These are phyloP conservation scores for Lepidurus couesii DNA, from an alignment of 1,140 invertebrate species.

Conservation along the genomic window DNA sequence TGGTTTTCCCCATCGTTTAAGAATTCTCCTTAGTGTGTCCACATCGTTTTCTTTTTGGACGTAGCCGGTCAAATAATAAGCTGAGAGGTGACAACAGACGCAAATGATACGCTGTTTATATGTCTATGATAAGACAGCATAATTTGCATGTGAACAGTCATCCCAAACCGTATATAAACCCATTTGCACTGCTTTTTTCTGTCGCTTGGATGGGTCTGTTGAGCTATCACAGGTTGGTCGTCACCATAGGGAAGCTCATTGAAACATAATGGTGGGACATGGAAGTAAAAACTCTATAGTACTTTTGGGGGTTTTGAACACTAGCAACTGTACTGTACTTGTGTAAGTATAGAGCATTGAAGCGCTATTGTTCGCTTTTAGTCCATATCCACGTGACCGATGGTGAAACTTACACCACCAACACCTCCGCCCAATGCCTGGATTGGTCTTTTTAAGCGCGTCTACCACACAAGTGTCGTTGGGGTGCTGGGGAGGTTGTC, in stretches of 20 bases:
- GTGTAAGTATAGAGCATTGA: not conserved
- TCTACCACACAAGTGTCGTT: too few species aligned
- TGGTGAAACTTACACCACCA: slow-evolving; percentile 3
- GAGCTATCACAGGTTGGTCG: slow-evolving; percentile 15
- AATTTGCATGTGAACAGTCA: slow-evolving; percentile 3
- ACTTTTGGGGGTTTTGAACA: not conserved
- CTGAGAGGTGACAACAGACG: too few species aligned
- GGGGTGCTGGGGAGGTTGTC: too few species aligned
- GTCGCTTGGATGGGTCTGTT: not conserved
- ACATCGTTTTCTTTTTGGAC: too few species aligned
- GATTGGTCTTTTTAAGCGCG: too few species aligned
- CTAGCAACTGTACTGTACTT: not conserved
- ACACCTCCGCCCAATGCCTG: not conserved
- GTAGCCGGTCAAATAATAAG: too few species aligned
- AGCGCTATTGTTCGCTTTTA: not conserved
- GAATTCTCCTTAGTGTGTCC: too few species aligned
- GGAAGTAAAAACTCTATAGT: not conserved
- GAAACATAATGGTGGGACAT: slow-evolving; percentile 7
- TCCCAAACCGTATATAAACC: not conserved
- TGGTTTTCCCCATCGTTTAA: too few species aligned
- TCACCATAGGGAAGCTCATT: slow-evolving; percentile 9
- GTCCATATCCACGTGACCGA: not conserved
- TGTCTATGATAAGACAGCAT: not conserved
- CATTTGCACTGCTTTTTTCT: slow-evolving; percentile 13
- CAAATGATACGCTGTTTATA: too few species aligned